These are phyloP conservation scores for Pristiophorus japonicus DNA, from an alignment of 2,113 vertebrate species.

Conservation along the genomic window DNA sequence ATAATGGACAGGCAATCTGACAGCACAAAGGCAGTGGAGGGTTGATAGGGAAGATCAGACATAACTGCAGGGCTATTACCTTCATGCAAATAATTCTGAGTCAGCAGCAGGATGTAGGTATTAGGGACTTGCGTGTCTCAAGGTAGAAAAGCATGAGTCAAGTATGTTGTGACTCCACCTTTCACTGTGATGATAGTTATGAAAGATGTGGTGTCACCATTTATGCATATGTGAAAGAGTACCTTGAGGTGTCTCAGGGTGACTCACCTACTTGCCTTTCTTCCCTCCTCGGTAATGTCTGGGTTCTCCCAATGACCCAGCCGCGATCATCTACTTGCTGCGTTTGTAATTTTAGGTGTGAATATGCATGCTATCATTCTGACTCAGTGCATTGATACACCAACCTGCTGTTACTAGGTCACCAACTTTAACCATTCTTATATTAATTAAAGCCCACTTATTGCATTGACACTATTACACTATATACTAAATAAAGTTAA, in stretches of 20 bases:
- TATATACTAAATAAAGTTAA: neutral
- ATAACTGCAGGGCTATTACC: neutral
- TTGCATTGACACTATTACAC: neutral
- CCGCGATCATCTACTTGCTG: neutral
- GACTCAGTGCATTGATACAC: neutral
- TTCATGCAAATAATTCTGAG: neutral
- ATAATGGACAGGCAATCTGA: neutral
- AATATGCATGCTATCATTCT: neutral
- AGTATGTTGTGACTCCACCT: neutral
- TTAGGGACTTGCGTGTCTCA: neutral
- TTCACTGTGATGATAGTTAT: neutral
- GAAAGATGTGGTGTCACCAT: neutral
- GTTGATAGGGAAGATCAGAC: neutral
- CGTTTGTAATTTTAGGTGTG: neutral
- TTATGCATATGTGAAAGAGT: neutral
- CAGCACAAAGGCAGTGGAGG: neutral
- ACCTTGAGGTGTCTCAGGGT: neutral
- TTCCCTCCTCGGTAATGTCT: neutral
- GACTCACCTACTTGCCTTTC: neutral
- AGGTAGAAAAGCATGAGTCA: conserved; percentile 4
- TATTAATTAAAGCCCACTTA: neutral
- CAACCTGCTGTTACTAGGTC: too few species aligned
- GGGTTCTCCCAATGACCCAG: neutral
- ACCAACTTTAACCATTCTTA: neutral
- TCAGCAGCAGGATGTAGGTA: neutral